Percentiles rank a stretch among this genome's conserved stretches.
These are phyloP conservation scores for Pyralis farinalis DNA, from an alignment of 2,888 invertebrate species.

Conservation along the genomic window DNA sequence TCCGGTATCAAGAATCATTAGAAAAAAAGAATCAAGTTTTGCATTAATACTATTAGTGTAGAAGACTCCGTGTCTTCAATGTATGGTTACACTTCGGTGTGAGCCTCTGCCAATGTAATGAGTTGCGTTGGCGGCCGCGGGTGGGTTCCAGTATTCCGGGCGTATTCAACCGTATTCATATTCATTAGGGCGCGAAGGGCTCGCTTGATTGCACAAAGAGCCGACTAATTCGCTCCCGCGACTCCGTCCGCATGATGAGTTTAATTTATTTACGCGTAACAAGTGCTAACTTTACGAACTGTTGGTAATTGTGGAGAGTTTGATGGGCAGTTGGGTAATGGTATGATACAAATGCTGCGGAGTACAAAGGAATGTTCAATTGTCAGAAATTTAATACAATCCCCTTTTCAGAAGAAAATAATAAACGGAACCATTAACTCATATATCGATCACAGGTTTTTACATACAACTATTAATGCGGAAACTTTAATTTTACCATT, in stretches of 20 bases:
- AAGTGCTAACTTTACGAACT: constrained; percentile 34
- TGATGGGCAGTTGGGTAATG: constrained; percentile 6
- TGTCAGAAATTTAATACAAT: not conserved
- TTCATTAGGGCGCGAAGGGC: constrained; percentile 75
- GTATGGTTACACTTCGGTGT: constrained; percentile 35
- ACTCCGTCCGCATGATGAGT: constrained; percentile 48
- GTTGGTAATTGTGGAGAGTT: constrained; percentile 17
- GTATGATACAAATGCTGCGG: constrained; percentile 1
- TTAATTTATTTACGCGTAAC: constrained; percentile 65
- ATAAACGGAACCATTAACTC: too few relatives aligned
- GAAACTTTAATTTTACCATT: too few relatives aligned
- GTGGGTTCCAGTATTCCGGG: constrained; percentile 45
- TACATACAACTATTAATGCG: too few relatives aligned
- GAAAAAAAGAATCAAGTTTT: too few relatives aligned
- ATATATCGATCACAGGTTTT: too few relatives aligned
- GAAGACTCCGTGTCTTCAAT: too few relatives aligned
- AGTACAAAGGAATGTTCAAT: not conserved
- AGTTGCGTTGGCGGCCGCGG: constrained; percentile 52
- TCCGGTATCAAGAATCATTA: too few relatives aligned
- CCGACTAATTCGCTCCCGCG: constrained; percentile 70
- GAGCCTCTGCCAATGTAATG: constrained; percentile 40
- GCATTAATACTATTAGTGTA: too few relatives aligned
- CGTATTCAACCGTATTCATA: constrained; percentile 72
- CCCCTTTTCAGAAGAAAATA: too few relatives aligned
- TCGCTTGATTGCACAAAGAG: constrained; percentile 81